Conservation (phyloP, 2,113 vertebrate genomes). For the Numida meleagris region DNA sequence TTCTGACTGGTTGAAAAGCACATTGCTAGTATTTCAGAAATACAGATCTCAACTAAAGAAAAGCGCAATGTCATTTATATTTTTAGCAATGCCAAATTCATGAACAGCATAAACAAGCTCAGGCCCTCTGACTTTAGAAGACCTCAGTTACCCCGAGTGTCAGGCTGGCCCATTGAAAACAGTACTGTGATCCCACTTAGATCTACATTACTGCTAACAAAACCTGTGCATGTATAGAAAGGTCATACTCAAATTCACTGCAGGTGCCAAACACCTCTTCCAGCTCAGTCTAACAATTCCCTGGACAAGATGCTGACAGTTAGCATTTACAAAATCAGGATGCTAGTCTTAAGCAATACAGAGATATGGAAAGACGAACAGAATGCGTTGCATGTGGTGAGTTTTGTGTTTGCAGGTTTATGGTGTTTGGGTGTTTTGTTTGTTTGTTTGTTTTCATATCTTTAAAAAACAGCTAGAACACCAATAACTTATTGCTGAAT, state of each 20-base stretch:
- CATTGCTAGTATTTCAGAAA: background rate
- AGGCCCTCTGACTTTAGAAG: background rate
- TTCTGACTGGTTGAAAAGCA: background rate
- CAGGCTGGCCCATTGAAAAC: background rate
- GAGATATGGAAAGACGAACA: background rate
- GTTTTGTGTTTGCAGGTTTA: background rate
- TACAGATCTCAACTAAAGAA: background rate
- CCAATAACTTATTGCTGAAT: background rate
- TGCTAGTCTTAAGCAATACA: background rate
- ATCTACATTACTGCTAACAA: background rate
- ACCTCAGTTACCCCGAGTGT: background rate
- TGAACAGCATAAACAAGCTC: background rate
- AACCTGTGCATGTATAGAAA: background rate
- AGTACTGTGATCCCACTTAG: background rate
- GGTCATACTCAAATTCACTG: background rate
- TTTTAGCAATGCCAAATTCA: background rate
- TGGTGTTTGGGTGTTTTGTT: background rate
- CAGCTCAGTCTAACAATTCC: background rate
- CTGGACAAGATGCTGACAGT: background rate
- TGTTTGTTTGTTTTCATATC: no score
- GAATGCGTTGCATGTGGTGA: background rate
- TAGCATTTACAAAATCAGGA: background rate
- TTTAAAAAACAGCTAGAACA: background rate
- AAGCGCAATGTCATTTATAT: background rate
- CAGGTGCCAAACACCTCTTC: background rate